These are phyloP conservation scores for Myotis pilosus DNA, from an alignment of 2,797 vertebrate genomes.

Conservation along the genomic window DNA sequence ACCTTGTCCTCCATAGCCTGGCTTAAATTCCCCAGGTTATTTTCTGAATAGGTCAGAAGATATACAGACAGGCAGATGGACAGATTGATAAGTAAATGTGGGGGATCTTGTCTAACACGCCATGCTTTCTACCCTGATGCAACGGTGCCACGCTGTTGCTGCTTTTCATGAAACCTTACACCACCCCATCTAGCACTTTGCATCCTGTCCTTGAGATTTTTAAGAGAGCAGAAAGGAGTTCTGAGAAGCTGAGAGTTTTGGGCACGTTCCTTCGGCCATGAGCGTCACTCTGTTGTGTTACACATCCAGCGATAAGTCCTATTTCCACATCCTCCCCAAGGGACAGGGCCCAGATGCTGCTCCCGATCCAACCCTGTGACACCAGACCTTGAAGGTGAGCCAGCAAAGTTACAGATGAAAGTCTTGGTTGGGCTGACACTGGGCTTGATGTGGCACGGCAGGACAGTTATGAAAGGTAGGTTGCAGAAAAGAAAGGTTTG, in stretches of 20 bases:
- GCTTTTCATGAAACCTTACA: background rate
- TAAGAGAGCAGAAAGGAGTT: background rate
- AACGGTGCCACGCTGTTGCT: accelerated
- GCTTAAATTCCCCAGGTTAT: background rate
- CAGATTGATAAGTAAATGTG: background rate
- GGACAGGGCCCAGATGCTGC: background rate
- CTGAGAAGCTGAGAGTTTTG: background rate
- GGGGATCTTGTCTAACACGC: background rate
- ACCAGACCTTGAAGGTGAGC: background rate
- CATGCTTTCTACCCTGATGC: background rate
- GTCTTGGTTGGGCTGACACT: background rate
- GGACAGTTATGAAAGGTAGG: background rate
- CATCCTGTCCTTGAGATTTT: background rate
- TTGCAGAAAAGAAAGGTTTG: background rate
- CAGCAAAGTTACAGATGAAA: background rate
- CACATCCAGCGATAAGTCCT: background rate
- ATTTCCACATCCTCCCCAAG: background rate
- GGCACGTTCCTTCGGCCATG: background rate
- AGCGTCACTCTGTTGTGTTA: background rate
- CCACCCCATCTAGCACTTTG: background rate
- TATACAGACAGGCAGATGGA: background rate
- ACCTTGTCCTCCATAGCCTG: background rate
- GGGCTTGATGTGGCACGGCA: background rate
- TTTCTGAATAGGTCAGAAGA: background rate
- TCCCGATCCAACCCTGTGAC: background rate